phyloP scores from a whole-genome alignment of 2,888 invertebrate genomes.

The Chymomyza amoena region DNA sequence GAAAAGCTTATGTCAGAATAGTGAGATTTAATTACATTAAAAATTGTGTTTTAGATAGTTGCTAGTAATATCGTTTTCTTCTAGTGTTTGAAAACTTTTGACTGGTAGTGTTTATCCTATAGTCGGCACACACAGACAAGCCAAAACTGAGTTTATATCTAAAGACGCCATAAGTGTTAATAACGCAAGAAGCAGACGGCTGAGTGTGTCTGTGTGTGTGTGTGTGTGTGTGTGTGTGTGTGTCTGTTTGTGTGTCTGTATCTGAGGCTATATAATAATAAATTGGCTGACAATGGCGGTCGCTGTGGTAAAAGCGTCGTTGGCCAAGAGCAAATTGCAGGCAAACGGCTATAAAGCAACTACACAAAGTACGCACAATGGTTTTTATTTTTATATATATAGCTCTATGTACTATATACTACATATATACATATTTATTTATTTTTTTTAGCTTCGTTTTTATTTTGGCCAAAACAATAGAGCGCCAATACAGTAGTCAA shows the following conservation, averaged over 20 bases:
- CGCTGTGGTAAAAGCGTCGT: neutral
- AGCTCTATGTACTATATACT: neutral
- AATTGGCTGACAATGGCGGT: neutral
- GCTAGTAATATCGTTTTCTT: too few relatives aligned
- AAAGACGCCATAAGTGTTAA: constrained; percentile 44
- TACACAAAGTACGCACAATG: neutral
- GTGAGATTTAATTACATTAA: too few relatives aligned
- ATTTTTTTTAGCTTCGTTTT: neutral
- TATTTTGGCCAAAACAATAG: constrained; percentile 9
- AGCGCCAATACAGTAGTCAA: neutral
- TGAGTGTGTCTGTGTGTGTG: neutral
- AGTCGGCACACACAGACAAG: neutral
- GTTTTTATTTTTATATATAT: neutral
- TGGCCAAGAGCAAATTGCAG: constrained; percentile 1
- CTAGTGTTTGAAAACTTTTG: too few relatives aligned
- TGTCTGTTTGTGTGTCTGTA: neutral
- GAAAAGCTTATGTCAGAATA: too few relatives aligned
- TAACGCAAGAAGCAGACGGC: constrained; percentile 17
- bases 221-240: neutral
- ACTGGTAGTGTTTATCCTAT: too few relatives aligned
- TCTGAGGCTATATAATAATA: neutral
- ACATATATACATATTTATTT: neutral
- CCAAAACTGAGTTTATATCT: constrained; percentile 4
- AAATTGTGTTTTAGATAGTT: too few relatives aligned
- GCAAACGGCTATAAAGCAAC: constrained; percentile 1